Evolutionary conservation across 2,888 invertebrate species (phyloP).

Genomic region (Scaptomyza flava): DNA sequence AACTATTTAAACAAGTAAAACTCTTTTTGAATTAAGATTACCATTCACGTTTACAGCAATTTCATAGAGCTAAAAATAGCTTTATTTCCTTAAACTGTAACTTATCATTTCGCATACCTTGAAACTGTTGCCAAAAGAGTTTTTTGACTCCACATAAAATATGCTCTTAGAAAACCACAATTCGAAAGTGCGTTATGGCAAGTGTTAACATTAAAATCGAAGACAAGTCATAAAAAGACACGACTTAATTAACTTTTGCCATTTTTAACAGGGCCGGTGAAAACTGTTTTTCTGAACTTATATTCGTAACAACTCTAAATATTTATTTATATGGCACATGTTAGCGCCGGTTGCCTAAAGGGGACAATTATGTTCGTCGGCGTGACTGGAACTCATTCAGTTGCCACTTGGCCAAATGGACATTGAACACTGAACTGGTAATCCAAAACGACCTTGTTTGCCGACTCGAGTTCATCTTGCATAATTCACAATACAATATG

Average conservation of each 20-base stretch:
- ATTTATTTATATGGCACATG: constrained; percentile 23
- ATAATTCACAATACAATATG: constrained; percentile 53
- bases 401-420: constrained; percentile 43
- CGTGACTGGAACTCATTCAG: constrained; percentile 66
- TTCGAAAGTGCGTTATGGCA: neutral
- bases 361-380: constrained; percentile 62
- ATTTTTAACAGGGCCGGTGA: constrained; percentile 6
- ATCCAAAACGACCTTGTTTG: constrained; percentile 62
- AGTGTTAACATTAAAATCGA: neutral
- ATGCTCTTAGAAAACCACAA: neutral
- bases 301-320: constrained; percentile 15
- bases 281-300: constrained; percentile 13
- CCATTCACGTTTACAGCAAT: too few relatives aligned
- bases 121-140: neutral
- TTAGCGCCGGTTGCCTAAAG: constrained; percentile 12
- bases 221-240: constrained; percentile 15
- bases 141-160: neutral
- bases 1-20: too few relatives aligned
- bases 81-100: too few relatives aligned
- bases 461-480: constrained; percentile 48
- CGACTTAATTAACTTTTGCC: constrained; percentile 40
- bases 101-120: too few relatives aligned
- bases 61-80: too few relatives aligned
- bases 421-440: constrained; percentile 26
- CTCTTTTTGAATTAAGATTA: too few relatives aligned